Conservation (phyloP, 2,797 vertebrate genomes). For the Emys orbicularis region DNA sequence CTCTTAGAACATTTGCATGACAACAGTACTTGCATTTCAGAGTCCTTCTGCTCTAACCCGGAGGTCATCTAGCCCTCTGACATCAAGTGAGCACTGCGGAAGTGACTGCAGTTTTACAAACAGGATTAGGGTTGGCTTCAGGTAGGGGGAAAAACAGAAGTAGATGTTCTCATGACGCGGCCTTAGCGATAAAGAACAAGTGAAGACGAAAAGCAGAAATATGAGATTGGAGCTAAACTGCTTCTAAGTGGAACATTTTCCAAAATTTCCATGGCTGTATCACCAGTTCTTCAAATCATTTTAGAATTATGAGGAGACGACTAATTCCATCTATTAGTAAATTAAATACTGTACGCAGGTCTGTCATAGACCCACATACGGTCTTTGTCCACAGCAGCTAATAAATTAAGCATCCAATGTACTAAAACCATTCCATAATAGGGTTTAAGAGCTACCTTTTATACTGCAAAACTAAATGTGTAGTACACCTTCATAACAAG, state of each 20-base stretch:
- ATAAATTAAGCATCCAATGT: constrained; percentile 34
- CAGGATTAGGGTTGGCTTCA: constrained; percentile 1
- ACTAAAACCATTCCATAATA: constrained; percentile 33
- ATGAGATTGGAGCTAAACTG: not conserved
- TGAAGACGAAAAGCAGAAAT: constrained; percentile 51
- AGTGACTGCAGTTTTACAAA: constrained; percentile 29
- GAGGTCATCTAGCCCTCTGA: constrained; percentile 38
- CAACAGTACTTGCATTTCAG: not conserved
- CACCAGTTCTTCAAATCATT: constrained; percentile 40
- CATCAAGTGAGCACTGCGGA: not conserved
- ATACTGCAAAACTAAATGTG: not conserved
- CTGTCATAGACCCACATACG: constrained; percentile 14
- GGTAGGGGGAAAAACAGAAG: not conserved
- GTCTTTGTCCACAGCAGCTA: constrained; percentile 41
- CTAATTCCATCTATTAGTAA: constrained; percentile 15
- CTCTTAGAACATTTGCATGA: not conserved
- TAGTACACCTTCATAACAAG: not conserved
- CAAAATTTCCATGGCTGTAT: constrained; percentile 36
- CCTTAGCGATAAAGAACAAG: not conserved
- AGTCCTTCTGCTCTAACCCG: not conserved
- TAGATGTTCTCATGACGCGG: not conserved
- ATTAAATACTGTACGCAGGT: constrained; percentile 45
- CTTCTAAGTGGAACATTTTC: constrained; percentile 28
- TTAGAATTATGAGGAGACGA: constrained; percentile 27
- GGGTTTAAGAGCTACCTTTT: constrained; percentile 31